Conservation (phyloP, 2,113 vertebrate genomes). For the Barbus barbus region DNA sequence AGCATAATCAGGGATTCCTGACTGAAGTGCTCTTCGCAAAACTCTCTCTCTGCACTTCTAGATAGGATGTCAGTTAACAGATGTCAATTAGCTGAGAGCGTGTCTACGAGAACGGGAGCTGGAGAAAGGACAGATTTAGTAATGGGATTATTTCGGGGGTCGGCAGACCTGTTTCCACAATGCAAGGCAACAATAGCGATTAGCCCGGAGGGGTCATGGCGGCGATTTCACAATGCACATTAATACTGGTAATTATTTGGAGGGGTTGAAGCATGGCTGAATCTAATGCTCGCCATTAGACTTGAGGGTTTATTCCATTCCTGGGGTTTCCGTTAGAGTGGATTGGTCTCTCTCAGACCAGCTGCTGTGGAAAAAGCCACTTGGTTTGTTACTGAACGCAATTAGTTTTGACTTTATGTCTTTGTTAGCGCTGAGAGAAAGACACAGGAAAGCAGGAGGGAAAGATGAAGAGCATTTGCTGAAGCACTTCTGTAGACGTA, state of each 20-base stretch:
- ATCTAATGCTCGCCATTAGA: slow-evolving; percentile 28
- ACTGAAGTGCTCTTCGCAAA: slow-evolving; percentile 41
- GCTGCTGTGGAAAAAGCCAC: slow-evolving; percentile 42
- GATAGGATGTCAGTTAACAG: slow-evolving; percentile 56
- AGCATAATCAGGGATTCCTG: slow-evolving; percentile 38
- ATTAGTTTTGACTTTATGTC: slow-evolving; percentile 53
- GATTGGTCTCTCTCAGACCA: slow-evolving; percentile 41
- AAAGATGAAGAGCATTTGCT: not conserved
- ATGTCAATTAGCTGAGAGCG: slow-evolving; percentile 53
- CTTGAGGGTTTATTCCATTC: slow-evolving; percentile 41
- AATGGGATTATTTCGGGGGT: slow-evolving; percentile 56
- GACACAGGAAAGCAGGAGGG: not conserved
- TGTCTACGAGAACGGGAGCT: slow-evolving; percentile 35
- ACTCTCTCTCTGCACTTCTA: slow-evolving; percentile 23
- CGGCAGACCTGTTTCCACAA: slow-evolving; percentile 48
- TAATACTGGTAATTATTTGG: slow-evolving; percentile 61
- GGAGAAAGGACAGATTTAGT: slow-evolving; percentile 50
- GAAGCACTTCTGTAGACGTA: not conserved
- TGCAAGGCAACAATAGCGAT: slow-evolving; percentile 51
- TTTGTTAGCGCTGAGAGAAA: slow-evolving; percentile 32
- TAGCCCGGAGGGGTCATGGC: slow-evolving; percentile 45
- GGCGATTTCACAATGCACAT: slow-evolving; percentile 49
- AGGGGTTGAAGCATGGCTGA: slow-evolving; percentile 44
- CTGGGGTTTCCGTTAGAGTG: slow-evolving; percentile 34
- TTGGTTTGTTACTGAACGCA: slow-evolving; percentile 33